Evolutionary conservation across 2,888 invertebrate species (phyloP).

Genomic region (Odontothrips loti): DNA sequence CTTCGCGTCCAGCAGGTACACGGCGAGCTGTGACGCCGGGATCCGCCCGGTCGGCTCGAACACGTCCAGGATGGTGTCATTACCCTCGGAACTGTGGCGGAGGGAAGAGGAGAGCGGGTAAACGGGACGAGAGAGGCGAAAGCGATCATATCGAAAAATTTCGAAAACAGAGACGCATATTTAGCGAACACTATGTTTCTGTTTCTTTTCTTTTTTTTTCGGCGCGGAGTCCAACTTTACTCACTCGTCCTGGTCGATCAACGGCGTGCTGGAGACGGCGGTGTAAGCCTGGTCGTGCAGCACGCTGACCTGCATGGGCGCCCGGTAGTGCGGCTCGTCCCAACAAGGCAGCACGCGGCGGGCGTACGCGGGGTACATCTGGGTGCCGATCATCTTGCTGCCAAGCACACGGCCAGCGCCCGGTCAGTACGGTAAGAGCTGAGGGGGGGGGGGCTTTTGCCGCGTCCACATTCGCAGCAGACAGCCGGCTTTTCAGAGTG

Average conservation of each 20-base stretch:
- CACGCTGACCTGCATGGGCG: not conserved
- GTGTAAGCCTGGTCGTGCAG: not conserved
- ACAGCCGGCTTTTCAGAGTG: too few species aligned
- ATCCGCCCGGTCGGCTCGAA: not conserved
- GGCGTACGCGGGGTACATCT: conserved; percentile 8
- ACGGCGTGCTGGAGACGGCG: not conserved
- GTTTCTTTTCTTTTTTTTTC: not conserved
- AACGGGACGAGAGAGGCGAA: too few species aligned
- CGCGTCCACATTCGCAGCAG: too few species aligned
- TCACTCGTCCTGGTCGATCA: not conserved
- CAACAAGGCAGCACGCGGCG: not conserved
- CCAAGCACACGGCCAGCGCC: not conserved
- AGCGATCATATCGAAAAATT: too few species aligned
- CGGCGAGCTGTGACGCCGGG: not conserved
- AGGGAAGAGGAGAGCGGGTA: not conserved
- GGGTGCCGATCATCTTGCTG: not conserved
- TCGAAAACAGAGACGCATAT: too few species aligned
- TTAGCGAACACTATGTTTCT: too few species aligned
- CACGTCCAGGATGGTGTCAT: not conserved
- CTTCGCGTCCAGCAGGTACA: not conserved
- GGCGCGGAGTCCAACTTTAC: not conserved
- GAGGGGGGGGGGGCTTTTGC: too few species aligned
- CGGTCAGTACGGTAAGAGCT: too few species aligned
- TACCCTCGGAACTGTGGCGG: not conserved
- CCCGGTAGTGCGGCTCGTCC: not conserved